Conservation (phyloP, 2,113 vertebrate genomes). For the Clarias batrachus region DNA sequence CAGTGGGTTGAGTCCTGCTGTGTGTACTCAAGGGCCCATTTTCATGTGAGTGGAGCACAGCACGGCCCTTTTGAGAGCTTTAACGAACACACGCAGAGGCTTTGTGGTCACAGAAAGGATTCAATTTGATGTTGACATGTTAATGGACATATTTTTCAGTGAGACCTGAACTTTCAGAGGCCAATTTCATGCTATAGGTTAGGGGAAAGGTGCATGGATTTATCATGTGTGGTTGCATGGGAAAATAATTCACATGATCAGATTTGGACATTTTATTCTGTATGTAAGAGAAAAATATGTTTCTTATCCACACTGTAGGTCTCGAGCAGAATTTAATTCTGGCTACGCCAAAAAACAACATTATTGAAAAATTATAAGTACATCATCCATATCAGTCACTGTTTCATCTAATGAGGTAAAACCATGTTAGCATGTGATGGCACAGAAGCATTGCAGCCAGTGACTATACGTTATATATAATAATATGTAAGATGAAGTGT, state of each 20-base stretch:
- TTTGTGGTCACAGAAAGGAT: slow-evolving; percentile 17
- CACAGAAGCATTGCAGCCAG: background rate
- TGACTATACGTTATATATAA: background rate
- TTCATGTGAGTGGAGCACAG: background rate
- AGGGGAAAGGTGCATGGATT: background rate
- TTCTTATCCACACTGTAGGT: background rate
- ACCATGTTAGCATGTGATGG: too few species aligned
- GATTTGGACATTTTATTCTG: background rate
- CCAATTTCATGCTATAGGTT: background rate
- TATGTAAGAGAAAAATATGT: background rate
- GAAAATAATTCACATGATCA: background rate
- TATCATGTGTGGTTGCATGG: background rate
- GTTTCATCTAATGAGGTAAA: too few species aligned
- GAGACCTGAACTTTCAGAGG: background rate
- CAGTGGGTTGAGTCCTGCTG: slow-evolving; percentile 12
- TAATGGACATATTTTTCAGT: slow-evolving; percentile 23
- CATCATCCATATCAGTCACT: too few species aligned
- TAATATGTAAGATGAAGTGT: background rate
- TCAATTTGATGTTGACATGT: slow-evolving; percentile 13
- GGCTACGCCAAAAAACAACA: background rate
- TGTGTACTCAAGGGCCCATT: slow-evolving; percentile 14
- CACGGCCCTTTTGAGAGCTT: background rate
- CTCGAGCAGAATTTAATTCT: background rate
- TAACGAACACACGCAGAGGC: background rate
- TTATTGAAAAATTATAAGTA: too few species aligned